Evolutionary conservation across 2,888 invertebrate genomes (phyloP), one percentile per base, ranked within the genome.

Genomic region (Tridacna gigas): DNA sequence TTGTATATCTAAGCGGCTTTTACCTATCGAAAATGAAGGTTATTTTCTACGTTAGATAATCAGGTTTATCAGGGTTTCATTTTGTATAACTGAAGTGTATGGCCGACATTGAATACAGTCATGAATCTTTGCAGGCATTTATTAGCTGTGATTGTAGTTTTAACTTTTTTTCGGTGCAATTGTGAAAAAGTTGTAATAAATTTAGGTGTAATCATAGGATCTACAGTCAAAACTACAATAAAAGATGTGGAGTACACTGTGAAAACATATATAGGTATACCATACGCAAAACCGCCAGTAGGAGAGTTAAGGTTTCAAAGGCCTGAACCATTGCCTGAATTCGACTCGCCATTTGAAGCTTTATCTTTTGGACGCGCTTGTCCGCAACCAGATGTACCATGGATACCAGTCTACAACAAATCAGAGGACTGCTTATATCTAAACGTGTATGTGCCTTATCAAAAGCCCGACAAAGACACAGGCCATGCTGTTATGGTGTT

Each of bases 401-500:
- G 45, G 13, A 22, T 65, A 15, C 51, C 45, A 0, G 56, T 69
- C 25, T n/a, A n/a, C 3, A 45, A 47, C 11, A 25, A 20, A 12
- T 65, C 97, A 48, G 99, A 99, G 95, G 99, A 99, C 95, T 99
- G 99, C 94, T 96, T 99, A 12, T 99, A 98, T 95, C 95, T 99
- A 93, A 99, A 98, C 95, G 96, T 99, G 88, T 99, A 98, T 98
- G 97, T 98, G 63, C 98, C 99, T 12, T 51, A 26, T 60, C 71
- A 61, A 22, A 26, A 51, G 12, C 75, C 76, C 15, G 81, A 76
- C n/a, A 37, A 37, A 13, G 66, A 63, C 0, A 65, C 61, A 5
- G 77, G 80, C 37, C 83, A 79, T 91, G 97, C 98, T 76, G 97
- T 98, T 92, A 95, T 98, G 88, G 97, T 98, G 73, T 98, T 98